Percentiles rank a stretch among this genome's conserved stretches.
Evolutionary conservation across 2,113 vertebrate genomes (phyloP).

Genomic region (Anarhynchus alexandrinus): DNA sequence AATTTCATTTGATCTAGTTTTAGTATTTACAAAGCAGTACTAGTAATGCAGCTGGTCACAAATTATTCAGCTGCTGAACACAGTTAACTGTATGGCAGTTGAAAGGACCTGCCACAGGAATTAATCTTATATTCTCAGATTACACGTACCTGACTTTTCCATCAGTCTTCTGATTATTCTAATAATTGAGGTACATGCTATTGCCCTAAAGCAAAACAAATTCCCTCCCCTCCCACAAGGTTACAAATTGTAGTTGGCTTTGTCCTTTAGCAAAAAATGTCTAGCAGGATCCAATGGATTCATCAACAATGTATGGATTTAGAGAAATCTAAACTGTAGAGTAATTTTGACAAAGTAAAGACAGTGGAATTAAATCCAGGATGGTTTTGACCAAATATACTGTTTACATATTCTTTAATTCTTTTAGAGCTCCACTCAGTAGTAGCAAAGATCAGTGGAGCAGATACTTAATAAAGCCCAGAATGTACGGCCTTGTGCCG

Average conservation of each 20-base stretch:
- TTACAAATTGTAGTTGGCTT: background rate
- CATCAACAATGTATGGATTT: background rate
- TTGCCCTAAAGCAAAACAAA: background rate
- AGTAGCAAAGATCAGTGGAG: background rate
- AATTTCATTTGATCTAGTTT: background rate
- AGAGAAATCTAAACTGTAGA: background rate
- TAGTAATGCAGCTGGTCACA: background rate
- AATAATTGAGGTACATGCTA: background rate
- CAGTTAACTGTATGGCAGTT: background rate
- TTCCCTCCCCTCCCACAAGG: rapidly evolving
- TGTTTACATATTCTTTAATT: background rate
- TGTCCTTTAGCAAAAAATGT: background rate
- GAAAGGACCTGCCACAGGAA: background rate
- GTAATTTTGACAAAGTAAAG: background rate
- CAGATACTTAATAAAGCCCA: background rate
- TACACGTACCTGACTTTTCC: background rate
- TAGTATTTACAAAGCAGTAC: background rate
- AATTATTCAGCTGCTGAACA: background rate
- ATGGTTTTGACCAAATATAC: background rate
- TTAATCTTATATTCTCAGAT: background rate
- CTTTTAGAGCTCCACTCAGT: background rate
- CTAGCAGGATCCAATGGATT: background rate
- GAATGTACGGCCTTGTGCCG: background rate
- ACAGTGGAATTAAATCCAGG: background rate
- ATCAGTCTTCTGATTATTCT: background rate